Conservation (phyloP, 1,140 invertebrate genomes). For the Idris sp. region DNA sequence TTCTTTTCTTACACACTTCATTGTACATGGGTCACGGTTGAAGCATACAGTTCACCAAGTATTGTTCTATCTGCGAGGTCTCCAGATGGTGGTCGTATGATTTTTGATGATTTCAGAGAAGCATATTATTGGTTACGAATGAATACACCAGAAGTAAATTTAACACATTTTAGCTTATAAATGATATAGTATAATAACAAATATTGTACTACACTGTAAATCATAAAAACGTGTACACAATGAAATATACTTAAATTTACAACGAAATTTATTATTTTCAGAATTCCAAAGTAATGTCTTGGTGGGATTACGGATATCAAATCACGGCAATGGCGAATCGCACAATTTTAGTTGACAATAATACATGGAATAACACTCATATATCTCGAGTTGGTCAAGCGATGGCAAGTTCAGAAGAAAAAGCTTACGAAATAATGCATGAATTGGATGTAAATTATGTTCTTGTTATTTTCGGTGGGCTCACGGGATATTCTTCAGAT, state of each 20-base stretch:
- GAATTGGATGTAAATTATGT: conserved; percentile 99
- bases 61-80: conserved; percentile 97
- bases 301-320: conserved; percentile 99
- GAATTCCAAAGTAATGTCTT: conserved; percentile 98
- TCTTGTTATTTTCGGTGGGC: conserved; percentile 97
- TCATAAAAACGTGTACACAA: no score
- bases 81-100: conserved; percentile 95
- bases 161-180: not conserved
- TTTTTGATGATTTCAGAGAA: conserved; percentile 98
- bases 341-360: conserved; percentile 99
- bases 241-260: no score
- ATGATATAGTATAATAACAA: no score
- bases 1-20: conserved; percentile 96
- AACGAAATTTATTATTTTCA: conserved; percentile 74
- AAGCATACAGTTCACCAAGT: conserved; percentile 98
- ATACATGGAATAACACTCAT: conserved; percentile 99
- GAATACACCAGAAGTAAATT: conserved; percentile 91
- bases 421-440: conserved; percentile 97
- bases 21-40: conserved; percentile 99
- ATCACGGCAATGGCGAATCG: conserved; percentile 99
- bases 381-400: conserved; percentile 98
- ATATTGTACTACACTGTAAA: no score
- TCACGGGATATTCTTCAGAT: conserved; percentile 99
- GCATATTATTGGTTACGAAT: conserved; percentile 98
- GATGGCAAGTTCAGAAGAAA: conserved; percentile 97